These are phyloP conservation scores for Calephelis nemesis DNA, from an alignment of 1,140 invertebrate species.

Conservation along the genomic window DNA sequence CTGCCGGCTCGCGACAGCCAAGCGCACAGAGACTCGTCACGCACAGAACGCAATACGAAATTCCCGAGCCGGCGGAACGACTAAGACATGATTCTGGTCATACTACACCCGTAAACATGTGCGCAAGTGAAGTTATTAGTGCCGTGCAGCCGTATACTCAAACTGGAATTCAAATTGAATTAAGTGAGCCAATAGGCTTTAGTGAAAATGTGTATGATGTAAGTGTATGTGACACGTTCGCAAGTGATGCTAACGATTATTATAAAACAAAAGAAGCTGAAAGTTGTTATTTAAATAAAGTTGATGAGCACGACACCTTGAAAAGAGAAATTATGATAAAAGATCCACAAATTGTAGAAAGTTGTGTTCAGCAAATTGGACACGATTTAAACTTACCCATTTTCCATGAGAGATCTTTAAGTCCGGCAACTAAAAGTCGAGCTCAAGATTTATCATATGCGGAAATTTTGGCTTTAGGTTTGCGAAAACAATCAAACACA, in stretches of 20 bases:
- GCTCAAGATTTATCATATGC: constrained; percentile 83
- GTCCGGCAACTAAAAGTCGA: constrained; percentile 41
- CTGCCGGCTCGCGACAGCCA: constrained; percentile 41
- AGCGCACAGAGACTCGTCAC: constrained; percentile 41
- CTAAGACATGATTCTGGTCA: not conserved
- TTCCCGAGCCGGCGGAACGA: constrained; percentile 24
- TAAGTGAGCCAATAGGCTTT: constrained; percentile 37
- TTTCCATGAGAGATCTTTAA: constrained; percentile 41
- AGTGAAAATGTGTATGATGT: constrained; percentile 41
- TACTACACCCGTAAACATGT: constrained; percentile 20
- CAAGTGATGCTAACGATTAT: constrained; percentile 32
- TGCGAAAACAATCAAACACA: constrained; percentile 62
- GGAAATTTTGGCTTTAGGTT: constrained; percentile 85
- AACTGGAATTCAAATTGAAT: constrained; percentile 26
- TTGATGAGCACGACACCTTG: not conserved
- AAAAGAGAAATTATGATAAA: not conserved
- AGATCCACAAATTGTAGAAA: constrained; percentile 12
- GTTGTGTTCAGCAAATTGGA: not conserved
- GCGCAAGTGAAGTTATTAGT: constrained; percentile 33
- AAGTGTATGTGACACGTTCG: constrained; percentile 42
- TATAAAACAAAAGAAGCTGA: constrained; percentile 24
- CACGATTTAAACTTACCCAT: constrained; percentile 38
- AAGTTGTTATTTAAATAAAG: not conserved
- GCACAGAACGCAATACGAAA: constrained; percentile 39
- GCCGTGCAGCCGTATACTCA: constrained; percentile 28